Base-by-base conservation (phyloP, 2,797 vertebrate genomes). In the Macropodus opercularis region DNA sequence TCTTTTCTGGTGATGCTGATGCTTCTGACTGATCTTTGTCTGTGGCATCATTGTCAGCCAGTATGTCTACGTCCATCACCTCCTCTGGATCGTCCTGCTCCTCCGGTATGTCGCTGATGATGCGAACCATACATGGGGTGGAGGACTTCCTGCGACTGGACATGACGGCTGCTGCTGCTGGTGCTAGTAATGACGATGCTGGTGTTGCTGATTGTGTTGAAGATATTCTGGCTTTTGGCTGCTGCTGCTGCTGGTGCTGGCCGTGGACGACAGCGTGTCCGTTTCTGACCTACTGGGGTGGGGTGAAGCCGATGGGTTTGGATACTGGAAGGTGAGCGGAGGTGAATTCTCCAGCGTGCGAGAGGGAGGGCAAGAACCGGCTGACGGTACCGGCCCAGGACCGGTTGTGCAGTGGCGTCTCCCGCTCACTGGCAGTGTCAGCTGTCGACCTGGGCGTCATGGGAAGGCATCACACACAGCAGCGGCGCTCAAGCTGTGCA, bases 111-210 rank as follows among this genome's bases (percentile, higher is more conserved):
- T 94, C 90, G 0, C 87, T 87, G 41, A 92, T 66, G 31, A 94
- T 85, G 67, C 93, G 89, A 23, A 98, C 93, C 95, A 98, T 95
- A 79, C 95, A 96, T 0, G 96, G 96, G 43, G 89, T 94, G 5
- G 95, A 95, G 4, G 95, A 96, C 76, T 98, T 98, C 36, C 96
- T 94, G 74, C 95, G 95, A 83, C 95, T 95, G 35, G 97, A 96
- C 96, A 98, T 99, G 74, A 68, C 70, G 71, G 57, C 29, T 75
- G 71, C 72, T 74, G 74, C 65, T 72, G 75, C 48, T 73, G 61
- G 13, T 75, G 72, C 46, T 62, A 58, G 27, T 60, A 54, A 23
- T 40, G 55, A 58, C 36, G 55, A 35, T 77, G 80, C 72, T 86
- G 82, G 77, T 83, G 86, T 38, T 83, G 75, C 69, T 76, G 84